A percentile compares a stretch with the other conserved stretches of the same genome.
These are phyloP conservation scores for Melitaea athalia DNA, from an alignment of 2,888 invertebrate species.

Conservation along the genomic window DNA sequence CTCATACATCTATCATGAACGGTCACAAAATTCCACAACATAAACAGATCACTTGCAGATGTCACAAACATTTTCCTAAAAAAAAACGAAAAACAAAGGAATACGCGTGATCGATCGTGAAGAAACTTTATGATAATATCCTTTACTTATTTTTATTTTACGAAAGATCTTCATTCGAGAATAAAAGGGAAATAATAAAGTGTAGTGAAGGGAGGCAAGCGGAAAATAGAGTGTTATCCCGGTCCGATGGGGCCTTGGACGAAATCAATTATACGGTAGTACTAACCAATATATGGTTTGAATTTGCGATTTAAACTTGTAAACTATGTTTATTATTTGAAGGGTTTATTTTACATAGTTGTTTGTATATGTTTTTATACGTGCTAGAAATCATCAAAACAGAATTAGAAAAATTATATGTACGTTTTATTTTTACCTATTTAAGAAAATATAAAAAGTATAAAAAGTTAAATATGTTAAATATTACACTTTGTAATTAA, in stretches of 20 bases:
- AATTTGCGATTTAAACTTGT: not conserved
- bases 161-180: constrained; percentile 20
- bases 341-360: not conserved
- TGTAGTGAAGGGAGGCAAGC: constrained; percentile 30
- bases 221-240: constrained; percentile 35
- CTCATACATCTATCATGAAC: not conserved
- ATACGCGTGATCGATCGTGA: constrained; percentile 18
- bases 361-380: too few species aligned
- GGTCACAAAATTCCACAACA: not conserved
- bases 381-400: too few species aligned
- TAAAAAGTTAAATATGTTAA: too few species aligned
- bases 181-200: constrained; percentile 31
- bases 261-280: constrained; percentile 35
- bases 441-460: too few species aligned
- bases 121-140: constrained; percentile 25
- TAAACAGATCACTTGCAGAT: not conserved
- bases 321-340: not conserved
- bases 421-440: too few species aligned
- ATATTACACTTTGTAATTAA: too few species aligned
- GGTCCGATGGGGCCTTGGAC: constrained; percentile 27
- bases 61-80: not conserved
- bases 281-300: constrained; percentile 3
- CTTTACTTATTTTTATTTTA: constrained; percentile 19
- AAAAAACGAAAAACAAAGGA: constrained; percentile 16
- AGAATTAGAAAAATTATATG: too few species aligned